A percentile compares a stretch with the other conserved stretches of the same genome.
Evolutionary conservation across 1,140 invertebrate species (phyloP).

Genomic region (Littorina saxatilis): DNA sequence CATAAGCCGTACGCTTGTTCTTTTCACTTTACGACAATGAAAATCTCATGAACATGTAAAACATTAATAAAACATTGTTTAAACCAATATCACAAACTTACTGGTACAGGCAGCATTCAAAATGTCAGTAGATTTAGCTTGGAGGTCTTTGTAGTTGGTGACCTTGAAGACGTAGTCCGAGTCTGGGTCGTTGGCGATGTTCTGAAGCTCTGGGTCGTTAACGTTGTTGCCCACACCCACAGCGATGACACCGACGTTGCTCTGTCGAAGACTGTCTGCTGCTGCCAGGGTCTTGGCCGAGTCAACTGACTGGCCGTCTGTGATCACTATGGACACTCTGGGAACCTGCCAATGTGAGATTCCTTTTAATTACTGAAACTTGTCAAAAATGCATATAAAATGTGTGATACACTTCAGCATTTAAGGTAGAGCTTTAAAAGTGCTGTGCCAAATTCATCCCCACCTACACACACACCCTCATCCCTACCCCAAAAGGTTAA

Average conservation of each 20-base stretch:
- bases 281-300: constrained; percentile 43
- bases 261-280: constrained; percentile 34
- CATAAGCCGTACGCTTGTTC: no score
- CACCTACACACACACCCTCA: no score
- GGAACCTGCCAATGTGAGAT: constrained; percentile 56
- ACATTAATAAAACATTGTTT: no score
- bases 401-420: no score
- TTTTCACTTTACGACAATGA: no score
- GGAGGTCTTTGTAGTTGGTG: constrained; percentile 54
- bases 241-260: constrained; percentile 57
- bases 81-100: no score
- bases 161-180: constrained; percentile 56
- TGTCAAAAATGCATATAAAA: no score
- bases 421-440: no score
- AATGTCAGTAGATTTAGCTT: constrained; percentile 50
- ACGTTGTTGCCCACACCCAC: constrained; percentile 64
- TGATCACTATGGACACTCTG: constrained; percentile 66
- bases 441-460: no score
- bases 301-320: constrained; percentile 60
- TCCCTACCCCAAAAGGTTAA: no score
- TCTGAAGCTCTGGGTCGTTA: constrained; percentile 51
- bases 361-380: no score
- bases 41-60: not conserved
- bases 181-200: constrained; percentile 62
- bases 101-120: constrained; percentile 48